phyloP scores from a whole-genome alignment of 2,797 vertebrate species.

The Aeoliscus strigatus region DNA sequence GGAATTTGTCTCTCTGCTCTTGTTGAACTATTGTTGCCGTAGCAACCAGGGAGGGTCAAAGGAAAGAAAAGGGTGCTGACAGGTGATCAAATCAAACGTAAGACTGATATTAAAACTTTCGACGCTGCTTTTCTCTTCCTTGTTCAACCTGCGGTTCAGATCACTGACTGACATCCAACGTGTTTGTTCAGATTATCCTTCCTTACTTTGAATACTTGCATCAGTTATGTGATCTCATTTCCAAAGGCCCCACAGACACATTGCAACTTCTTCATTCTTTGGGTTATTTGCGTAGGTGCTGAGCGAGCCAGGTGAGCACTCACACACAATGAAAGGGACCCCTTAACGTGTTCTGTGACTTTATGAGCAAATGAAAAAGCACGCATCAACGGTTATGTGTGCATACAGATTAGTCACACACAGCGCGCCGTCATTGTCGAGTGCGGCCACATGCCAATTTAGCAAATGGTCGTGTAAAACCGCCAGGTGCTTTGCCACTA shows the following conservation, averaged over 20 bases:
- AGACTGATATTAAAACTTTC: too few species aligned
- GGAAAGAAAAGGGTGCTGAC: too few species aligned
- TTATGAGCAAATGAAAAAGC: slow-evolving; percentile 52
- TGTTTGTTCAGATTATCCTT: too few species aligned
- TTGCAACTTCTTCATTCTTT: slow-evolving; percentile 31
- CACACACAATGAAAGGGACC: slow-evolving; percentile 48
- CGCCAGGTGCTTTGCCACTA: slow-evolving; percentile 60
- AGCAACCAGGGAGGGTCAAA: too few species aligned
- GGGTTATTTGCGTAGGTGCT: slow-evolving; percentile 25
- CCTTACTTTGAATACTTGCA: too few species aligned
- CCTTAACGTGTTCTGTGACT: slow-evolving; percentile 52
- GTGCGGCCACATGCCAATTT: slow-evolving; percentile 41
- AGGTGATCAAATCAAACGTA: too few species aligned
- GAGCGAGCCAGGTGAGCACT: slow-evolving; percentile 50
- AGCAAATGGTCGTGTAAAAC: slow-evolving; percentile 46
- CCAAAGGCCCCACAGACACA: slow-evolving; percentile 27
- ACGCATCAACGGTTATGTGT: slow-evolving; percentile 46
- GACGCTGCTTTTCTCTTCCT: too few species aligned
- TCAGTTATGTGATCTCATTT: slow-evolving; percentile 45
- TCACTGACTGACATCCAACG: too few species aligned
- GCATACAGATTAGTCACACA: slow-evolving; percentile 48
- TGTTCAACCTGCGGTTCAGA: too few species aligned
- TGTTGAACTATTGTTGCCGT: too few species aligned
- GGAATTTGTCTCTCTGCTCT: too few species aligned
- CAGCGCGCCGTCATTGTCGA: slow-evolving; percentile 43